phyloP scores from a whole-genome alignment of 1,140 invertebrate species.

The Globodera ellingtonae region DNA sequence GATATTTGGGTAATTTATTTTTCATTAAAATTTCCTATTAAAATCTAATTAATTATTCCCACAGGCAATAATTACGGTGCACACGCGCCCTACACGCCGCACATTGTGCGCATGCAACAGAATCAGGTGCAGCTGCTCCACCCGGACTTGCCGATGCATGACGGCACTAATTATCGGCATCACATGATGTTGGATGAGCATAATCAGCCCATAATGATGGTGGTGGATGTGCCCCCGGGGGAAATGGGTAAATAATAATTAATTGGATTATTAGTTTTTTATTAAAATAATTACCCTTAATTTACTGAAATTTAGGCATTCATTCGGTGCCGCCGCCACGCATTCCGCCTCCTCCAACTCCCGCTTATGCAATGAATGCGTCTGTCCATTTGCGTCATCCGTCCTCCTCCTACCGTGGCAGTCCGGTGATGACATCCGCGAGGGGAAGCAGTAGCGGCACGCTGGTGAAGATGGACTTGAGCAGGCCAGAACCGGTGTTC shows the following conservation, averaged over 20 bases:
- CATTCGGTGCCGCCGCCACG: neutral
- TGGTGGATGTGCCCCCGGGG: neutral
- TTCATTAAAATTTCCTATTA: no score
- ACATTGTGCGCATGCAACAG: neutral
- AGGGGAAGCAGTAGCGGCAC: neutral
- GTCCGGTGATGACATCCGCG: neutral
- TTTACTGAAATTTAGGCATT: neutral
- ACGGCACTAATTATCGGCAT: neutral
- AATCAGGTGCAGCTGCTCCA: neutral
- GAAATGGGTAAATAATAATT: neutral
- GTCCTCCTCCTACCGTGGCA: neutral
- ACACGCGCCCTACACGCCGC: neutral
- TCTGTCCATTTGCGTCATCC: slow-evolving; percentile 10
- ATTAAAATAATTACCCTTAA: no score
- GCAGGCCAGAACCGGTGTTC: slow-evolving; percentile 26
- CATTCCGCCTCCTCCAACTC: slow-evolving; percentile 10
- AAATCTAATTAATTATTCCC: neutral
- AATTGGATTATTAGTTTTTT: no score
- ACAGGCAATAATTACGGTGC: neutral
- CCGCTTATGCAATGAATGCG: neutral
- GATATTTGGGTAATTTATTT: neutral
- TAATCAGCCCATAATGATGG: neutral
- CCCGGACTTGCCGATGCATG: neutral
- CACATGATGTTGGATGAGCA: neutral
- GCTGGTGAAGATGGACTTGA: slow-evolving; percentile 31